Percentiles rank a stretch among this genome's conserved stretches.
Conservation (phyloP, 2,113 vertebrate species). For the Anoplopoma fimbria region DNA sequence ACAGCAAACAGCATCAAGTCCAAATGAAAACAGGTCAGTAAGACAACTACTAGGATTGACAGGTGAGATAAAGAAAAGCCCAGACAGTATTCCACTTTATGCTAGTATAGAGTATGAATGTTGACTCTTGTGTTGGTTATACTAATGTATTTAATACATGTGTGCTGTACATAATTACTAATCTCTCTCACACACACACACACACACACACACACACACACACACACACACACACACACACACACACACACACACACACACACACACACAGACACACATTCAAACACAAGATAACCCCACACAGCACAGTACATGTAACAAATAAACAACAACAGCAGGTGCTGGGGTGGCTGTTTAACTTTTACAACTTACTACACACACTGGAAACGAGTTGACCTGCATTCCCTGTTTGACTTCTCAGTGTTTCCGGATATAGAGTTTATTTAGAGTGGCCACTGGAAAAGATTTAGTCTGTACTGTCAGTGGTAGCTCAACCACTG, state of each 20-base stretch:
- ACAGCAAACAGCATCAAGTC: not conserved
- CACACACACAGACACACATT: slow-evolving; percentile 12
- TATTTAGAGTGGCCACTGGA: not conserved
- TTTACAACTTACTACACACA: not conserved
- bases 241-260: not conserved
- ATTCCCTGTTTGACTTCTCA: not conserved
- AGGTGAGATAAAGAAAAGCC: not conserved
- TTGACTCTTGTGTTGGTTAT: not conserved
- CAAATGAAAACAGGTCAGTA: not conserved
- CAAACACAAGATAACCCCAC: not conserved
- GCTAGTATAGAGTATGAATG: not conserved
- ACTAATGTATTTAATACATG: not conserved
- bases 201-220: not conserved
- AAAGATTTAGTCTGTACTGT: not conserved
- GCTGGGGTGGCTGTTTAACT: slow-evolving; percentile 41
- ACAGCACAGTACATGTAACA: not conserved
- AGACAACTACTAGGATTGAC: not conserved
- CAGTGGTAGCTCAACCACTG: not conserved
- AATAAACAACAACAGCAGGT: slow-evolving; percentile 9
- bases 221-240: not conserved
- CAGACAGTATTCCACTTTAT: not conserved
- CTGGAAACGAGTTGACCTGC: not conserved
- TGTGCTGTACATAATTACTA: not conserved
- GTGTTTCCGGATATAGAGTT: not conserved
- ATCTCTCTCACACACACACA: not conserved